Percentiles rank a stretch among this genome's conserved stretches.
Conservation (phyloP, 1,140 invertebrate genomes). For the Agraylea sexmaculata region DNA sequence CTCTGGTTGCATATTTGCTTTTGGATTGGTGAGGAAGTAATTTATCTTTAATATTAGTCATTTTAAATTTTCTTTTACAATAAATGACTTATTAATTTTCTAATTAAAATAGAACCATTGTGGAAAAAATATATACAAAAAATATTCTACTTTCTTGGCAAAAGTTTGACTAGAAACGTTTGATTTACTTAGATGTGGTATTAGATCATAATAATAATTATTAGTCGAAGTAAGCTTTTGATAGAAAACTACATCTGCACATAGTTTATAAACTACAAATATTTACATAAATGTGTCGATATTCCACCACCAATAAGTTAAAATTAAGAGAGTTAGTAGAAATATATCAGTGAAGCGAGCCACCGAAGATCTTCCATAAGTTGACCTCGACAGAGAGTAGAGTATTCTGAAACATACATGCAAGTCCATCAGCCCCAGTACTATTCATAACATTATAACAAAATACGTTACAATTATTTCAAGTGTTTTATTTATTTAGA, state of each 20-base stretch:
- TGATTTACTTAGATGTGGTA: too few relatives aligned
- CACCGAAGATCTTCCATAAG: slow-evolving; percentile 10
- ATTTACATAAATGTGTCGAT: background rate
- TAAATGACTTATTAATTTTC: background rate
- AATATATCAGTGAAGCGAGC: slow-evolving; percentile 2
- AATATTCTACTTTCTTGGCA: slow-evolving; percentile 9
- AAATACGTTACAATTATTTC: too few relatives aligned
- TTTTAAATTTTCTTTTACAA: slow-evolving; percentile 7
- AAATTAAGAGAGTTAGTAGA: slow-evolving; percentile 1
- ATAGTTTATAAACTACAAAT: too few relatives aligned
- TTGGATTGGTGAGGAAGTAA: slow-evolving; percentile 9
- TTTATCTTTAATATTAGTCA: slow-evolving; percentile 18
- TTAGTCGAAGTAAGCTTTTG: too few relatives aligned
- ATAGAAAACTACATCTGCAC: too few relatives aligned
- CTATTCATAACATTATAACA: too few relatives aligned
- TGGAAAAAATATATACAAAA: slow-evolving; percentile 1
- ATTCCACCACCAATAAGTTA: slow-evolving; percentile 1
- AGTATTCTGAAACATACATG: slow-evolving; percentile 17
- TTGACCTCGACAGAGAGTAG: slow-evolving; percentile 10
- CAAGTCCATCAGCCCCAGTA: slow-evolving; percentile 13
- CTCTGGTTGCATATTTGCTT: slow-evolving; percentile 9
- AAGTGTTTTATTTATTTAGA: too few relatives aligned
- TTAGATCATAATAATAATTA: too few relatives aligned
- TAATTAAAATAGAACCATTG: background rate
- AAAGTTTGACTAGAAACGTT: slow-evolving; percentile 12